A percentile compares a stretch with the other conserved stretches of the same genome.
phyloP scores from a whole-genome alignment of 2,888 invertebrate species.

The Melinaea marsaeus region DNA sequence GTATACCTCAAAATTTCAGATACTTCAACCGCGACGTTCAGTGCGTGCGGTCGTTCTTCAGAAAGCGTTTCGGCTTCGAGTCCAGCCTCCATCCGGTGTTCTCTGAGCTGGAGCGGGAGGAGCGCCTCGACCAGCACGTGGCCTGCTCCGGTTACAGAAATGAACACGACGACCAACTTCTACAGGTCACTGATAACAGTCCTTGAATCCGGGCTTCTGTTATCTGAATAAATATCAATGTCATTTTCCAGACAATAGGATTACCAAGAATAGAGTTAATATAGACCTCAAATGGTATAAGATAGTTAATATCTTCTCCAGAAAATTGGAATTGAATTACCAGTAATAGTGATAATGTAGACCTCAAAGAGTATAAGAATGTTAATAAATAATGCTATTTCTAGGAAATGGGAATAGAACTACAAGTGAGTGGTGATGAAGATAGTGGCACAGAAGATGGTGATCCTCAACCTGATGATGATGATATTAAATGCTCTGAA shows the following conservation, averaged over 20 bases:
- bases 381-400: conserved; percentile 15
- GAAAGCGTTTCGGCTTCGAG: conserved; percentile 91
- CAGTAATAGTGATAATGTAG: too few relatives aligned
- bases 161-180: conserved; percentile 85
- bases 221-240: neutral
- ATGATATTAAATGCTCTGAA: conserved; percentile 57
- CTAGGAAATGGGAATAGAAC: conserved; percentile 67
- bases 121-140: conserved; percentile 91
- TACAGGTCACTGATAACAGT: conserved; percentile 55
- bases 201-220: neutral
- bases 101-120: conserved; percentile 85
- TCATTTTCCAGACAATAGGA: neutral
- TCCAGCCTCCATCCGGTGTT: conserved; percentile 89
- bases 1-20: conserved; percentile 54
- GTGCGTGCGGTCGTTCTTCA: conserved; percentile 94
- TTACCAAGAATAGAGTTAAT: neutral
- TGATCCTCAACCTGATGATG: conserved; percentile 45
- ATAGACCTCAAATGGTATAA: too few relatives aligned
- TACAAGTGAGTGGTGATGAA: conserved; percentile 61
- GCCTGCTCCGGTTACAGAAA: conserved; percentile 96
- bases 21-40: conserved; percentile 97
- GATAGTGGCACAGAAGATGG: conserved; percentile 41
- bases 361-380: too few relatives aligned
- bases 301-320: too few relatives aligned
- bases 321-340: too few relatives aligned